Conservation (phyloP, 1,140 invertebrate genomes). For the Oscheius sp. region DNA sequence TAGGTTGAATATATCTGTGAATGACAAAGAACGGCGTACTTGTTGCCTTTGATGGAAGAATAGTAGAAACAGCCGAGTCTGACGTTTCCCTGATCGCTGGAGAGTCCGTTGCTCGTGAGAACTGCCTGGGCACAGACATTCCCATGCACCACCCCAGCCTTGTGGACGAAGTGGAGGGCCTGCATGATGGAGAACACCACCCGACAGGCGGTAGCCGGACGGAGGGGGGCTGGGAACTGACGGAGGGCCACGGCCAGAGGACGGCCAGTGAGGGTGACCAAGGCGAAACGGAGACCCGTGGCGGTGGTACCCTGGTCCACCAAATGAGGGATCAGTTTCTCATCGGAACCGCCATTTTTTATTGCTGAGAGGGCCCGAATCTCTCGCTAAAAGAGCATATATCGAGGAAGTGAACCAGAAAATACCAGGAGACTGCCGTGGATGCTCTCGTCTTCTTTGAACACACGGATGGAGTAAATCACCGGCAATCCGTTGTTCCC, state of each 20-base stretch:
- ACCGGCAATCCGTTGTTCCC: neutral
- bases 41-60: neutral
- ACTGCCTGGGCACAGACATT: neutral
- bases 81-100: neutral
- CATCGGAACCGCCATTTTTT: neutral
- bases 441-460: neutral
- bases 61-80: neutral
- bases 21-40: too few species aligned
- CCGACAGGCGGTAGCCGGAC: neutral
- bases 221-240: neutral
- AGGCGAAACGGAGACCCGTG: neutral
- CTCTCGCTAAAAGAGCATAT: neutral
- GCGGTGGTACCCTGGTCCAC: neutral
- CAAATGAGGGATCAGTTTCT: neutral
- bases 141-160: neutral
- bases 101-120: neutral
- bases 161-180: neutral
- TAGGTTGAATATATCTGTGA: too few species aligned
- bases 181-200: neutral
- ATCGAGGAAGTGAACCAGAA: too few species aligned
- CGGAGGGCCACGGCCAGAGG: neutral
- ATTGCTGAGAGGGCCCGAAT: neutral
- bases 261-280: neutral
- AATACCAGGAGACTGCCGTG: too few species aligned
- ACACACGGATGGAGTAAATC: neutral